These are phyloP conservation scores for Xestia rhomboidea DNA, from an alignment of 2,888 invertebrate genomes.

Conservation along the genomic window DNA sequence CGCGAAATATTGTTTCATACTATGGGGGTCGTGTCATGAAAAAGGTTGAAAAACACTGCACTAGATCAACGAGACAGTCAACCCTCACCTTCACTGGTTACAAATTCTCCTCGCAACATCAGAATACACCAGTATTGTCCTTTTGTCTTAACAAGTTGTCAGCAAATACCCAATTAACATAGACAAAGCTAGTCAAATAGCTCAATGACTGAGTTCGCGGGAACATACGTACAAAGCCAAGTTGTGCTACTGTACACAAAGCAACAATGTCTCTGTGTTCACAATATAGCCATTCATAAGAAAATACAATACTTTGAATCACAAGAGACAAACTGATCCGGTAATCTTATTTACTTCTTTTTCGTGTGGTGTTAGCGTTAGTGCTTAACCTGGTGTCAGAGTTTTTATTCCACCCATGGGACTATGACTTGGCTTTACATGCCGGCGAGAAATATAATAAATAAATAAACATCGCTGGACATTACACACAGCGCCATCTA, in stretches of 20 bases:
- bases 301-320: not conserved
- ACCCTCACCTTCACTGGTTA: not conserved
- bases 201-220: constrained; percentile 32
- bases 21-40: no score
- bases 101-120: not conserved
- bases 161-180: constrained; percentile 27
- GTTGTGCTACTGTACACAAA: constrained; percentile 18
- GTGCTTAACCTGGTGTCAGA: no score
- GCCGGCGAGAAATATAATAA: no score
- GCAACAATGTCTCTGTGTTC: constrained; percentile 8
- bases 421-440: no score
- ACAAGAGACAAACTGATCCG: not conserved
- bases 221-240: constrained; percentile 10
- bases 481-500: no score
- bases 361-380: not conserved
- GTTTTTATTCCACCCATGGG: no score
- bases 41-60: no score
- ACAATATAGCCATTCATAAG: not conserved
- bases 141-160: constrained; percentile 25
- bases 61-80: no score
- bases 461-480: no score
- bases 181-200: constrained; percentile 43
- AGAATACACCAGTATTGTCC: not conserved
- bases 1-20: no score
- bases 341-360: not conserved